Percentiles rank a stretch among this genome's conserved stretches.
phyloP scores from a whole-genome alignment of 2,797 vertebrate genomes.

The Dendrocincla fuliginosa region DNA sequence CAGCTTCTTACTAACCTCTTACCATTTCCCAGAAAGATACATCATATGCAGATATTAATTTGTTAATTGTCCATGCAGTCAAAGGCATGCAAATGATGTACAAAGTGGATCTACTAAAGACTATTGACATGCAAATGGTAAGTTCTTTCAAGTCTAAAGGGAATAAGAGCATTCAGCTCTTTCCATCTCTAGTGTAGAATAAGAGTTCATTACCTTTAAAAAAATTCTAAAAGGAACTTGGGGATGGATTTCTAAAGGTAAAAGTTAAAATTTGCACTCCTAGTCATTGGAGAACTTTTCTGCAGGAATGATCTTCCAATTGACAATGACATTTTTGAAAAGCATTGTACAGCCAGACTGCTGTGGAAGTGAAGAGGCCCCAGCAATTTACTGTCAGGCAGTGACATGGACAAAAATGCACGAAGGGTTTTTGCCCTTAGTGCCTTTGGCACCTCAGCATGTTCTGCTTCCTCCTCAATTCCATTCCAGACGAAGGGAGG shows the following conservation, averaged over 20 bases:
- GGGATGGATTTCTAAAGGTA: neutral
- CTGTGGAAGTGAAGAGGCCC: neutral
- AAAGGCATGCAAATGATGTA: constrained; percentile 11
- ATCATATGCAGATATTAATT: neutral
- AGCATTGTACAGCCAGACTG: neutral
- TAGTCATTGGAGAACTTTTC: neutral
- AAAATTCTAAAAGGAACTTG: neutral
- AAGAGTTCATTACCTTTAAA: neutral
- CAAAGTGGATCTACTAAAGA: neutral
- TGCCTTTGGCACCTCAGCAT: neutral
- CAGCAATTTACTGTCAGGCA: neutral
- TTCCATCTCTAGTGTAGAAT: neutral
- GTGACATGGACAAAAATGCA: neutral
- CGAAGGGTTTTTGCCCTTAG: neutral
- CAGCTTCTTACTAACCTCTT: neutral
- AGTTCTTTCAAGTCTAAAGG: neutral
- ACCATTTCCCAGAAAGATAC: neutral
- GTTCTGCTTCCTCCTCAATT: neutral
- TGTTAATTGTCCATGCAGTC: constrained; percentile 1
- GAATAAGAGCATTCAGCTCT: neutral
- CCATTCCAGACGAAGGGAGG: neutral
- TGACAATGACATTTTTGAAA: neutral
- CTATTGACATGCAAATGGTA: neutral
- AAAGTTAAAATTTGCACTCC: neutral
- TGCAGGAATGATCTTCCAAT: neutral